Evolutionary conservation across 2,797 vertebrate species (phyloP).

Genomic region (Cyclopterus lumpus): DNA sequence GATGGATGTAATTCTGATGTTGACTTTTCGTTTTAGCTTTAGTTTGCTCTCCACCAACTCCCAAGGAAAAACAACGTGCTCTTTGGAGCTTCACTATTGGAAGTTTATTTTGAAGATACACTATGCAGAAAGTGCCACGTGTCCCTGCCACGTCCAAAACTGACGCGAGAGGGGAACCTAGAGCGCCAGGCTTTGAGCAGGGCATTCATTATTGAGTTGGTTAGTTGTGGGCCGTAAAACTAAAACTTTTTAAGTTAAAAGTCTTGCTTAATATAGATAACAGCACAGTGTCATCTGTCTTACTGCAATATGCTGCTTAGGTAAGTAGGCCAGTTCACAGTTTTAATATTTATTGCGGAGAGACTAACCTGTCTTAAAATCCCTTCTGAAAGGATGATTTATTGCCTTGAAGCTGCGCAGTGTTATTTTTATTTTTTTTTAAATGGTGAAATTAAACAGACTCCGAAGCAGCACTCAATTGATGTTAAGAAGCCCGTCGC

Average conservation of each 20-base stretch:
- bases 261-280: neutral
- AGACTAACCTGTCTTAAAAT: conserved; percentile 1
- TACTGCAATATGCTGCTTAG: neutral
- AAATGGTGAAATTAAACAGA: neutral
- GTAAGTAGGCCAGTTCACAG: neutral
- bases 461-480: neutral
- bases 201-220: neutral
- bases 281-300: neutral
- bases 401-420: neutral
- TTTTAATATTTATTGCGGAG: neutral
- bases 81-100: neutral
- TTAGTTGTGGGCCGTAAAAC: neutral
- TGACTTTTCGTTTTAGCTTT: neutral
- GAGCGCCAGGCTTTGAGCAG: neutral
- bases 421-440: neutral
- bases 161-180: neutral
- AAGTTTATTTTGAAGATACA: neutral
- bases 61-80: neutral
- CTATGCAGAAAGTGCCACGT: neutral
- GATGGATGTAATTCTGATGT: neutral
- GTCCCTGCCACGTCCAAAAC: no score
- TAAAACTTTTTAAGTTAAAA: neutral
- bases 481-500: neutral
- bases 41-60: neutral
- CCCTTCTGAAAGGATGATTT: neutral